These are phyloP conservation scores for Homarus gammarus DNA, from an alignment of 2,888 invertebrate genomes.

Conservation along the genomic window DNA sequence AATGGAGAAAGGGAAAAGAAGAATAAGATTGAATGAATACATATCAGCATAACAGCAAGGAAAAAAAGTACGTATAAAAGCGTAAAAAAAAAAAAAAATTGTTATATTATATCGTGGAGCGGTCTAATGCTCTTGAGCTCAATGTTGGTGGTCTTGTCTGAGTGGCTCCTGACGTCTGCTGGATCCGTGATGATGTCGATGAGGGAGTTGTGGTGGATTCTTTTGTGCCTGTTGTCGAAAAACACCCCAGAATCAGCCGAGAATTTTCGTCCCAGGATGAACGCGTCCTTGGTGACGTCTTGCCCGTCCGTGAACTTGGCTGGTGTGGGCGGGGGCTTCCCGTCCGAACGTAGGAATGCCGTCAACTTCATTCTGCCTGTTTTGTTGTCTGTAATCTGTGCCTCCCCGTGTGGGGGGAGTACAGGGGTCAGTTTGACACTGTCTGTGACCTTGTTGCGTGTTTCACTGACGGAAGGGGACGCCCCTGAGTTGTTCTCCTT, in stretches of 20 bases:
- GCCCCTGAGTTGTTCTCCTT: neutral
- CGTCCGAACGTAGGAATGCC: neutral
- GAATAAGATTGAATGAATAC: neutral
- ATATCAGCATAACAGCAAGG: neutral
- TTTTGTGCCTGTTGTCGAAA: neutral
- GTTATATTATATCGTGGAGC: neutral
- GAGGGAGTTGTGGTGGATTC: neutral
- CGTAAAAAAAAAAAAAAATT: neutral
- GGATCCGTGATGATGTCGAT: neutral
- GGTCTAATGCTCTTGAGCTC: slow-evolving; percentile 12
- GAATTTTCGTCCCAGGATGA: slow-evolving; percentile 1
- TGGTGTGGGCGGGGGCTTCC: neutral
- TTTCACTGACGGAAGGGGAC: neutral
- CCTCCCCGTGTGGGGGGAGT: too few relatives aligned
- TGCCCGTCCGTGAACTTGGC: neutral
- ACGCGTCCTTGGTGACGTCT: too few relatives aligned
- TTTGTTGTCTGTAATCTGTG: neutral
- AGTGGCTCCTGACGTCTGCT: neutral
- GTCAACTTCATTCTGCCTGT: neutral
- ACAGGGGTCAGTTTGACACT: neutral
- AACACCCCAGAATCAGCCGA: slow-evolving; percentile 25
- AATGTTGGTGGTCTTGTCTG: neutral
- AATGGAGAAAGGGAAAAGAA: neutral
- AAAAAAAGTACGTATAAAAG: neutral
- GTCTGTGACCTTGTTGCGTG: neutral